Evolutionary conservation across 2,797 vertebrate genomes (phyloP), one percentile per base, ranked within the genome.

Genomic region (Novumbra hubbsi): DNA sequence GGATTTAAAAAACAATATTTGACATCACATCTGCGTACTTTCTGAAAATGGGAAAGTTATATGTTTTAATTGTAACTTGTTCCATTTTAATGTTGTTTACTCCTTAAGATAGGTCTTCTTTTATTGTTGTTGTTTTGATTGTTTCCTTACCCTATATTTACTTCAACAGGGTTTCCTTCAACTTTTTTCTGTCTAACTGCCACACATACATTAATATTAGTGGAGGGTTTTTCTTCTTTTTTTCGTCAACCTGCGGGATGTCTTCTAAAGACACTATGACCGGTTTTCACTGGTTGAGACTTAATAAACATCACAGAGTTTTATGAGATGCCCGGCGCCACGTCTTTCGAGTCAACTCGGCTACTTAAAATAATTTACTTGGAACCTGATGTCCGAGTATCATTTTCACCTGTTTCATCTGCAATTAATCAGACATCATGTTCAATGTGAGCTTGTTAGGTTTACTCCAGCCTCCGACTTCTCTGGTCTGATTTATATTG

Each of bases 401-500:
- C 79, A 73, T 74, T 80, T 78, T 79, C 85, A 87, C 76, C 89
- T 81, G 80, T 86, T 90, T 93, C 88, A 91, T 90, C 91, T 92
- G 89, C 74, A 85, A 91, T 93, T 88, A 92, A 93, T 93, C 90
- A 91, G 72, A 78, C 86, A 78, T 90, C 80, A 77, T 84, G 81
- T 88, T 90, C 88, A 85, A 84, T 84, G 80, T 81, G 80, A 74
- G 83, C 88, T 87, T 87, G 89, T 83, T 85, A 80, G 82, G 81
- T 89, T 90, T 85, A 79, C 84, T 75, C 78, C 68, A 65, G 4
- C 66, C 77, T 73, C 85, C 78, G 65, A 65, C 78, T 80, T 79
- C 86, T 87, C 87, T 88, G 84, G 88, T 88, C 81, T 90, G 82
- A 84, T 93, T 93, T 91, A 92, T 86, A 82, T 87, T 89, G 84